Conservation (phyloP, 2,113 vertebrate species). For the Cyphomyrus plagiostoma region DNA sequence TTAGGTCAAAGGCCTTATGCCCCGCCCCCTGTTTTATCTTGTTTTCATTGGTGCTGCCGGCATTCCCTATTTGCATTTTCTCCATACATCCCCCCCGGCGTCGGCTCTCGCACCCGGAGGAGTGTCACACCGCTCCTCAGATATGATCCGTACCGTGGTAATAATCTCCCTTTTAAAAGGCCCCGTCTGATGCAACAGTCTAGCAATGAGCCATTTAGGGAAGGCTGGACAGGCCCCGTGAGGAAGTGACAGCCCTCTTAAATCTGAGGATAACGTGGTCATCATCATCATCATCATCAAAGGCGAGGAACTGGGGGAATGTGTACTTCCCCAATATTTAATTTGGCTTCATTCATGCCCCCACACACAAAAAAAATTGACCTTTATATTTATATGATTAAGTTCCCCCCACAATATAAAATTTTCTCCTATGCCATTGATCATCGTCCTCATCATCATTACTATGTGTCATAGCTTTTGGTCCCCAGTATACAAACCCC, state of each 20-base stretch:
- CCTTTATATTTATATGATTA: not conserved
- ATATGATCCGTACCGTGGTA: not conserved
- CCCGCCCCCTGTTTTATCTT: not conserved
- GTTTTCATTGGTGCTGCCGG: not conserved
- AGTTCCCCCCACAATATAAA: not conserved
- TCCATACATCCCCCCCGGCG: not conserved
- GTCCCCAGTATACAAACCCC: not conserved
- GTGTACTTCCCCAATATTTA: not conserved
- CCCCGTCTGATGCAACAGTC: conserved; percentile 10
- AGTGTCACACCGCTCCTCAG: not conserved
- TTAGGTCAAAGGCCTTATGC: not conserved
- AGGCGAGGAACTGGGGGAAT: not conserved
- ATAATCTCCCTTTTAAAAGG: not conserved
- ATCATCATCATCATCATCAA: not conserved
- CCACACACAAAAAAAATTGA: not conserved
- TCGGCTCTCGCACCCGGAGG: not conserved
- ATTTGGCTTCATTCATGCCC: not conserved
- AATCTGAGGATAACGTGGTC: not conserved
- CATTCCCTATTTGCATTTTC: not conserved
- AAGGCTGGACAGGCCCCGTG: not conserved
- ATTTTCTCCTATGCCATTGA: not conserved
- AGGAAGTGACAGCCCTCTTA: not conserved
- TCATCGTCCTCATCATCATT: not conserved
- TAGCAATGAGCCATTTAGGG: not conserved
- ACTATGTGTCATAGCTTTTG: not conserved